These are phyloP conservation scores for Aegotheles bennettii DNA, from an alignment of 2,113 vertebrate species.

Conservation along the genomic window DNA sequence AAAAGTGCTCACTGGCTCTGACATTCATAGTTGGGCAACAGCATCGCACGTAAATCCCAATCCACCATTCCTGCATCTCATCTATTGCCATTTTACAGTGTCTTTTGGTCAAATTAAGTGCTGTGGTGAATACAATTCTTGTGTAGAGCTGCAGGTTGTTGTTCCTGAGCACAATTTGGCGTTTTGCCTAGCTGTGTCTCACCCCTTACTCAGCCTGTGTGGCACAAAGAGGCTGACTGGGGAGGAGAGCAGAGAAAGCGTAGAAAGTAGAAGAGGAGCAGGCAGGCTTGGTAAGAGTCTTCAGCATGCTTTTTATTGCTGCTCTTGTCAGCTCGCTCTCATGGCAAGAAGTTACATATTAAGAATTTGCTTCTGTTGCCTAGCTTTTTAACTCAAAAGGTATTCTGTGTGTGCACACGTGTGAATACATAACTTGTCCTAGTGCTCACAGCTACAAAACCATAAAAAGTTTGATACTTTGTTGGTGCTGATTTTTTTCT, in stretches of 20 bases:
- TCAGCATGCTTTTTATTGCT: background rate
- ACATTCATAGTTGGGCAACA: background rate
- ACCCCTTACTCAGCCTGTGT: background rate
- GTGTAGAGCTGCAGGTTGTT: background rate
- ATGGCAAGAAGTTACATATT: fast-evolving
- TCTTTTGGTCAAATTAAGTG: background rate
- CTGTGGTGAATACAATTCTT: background rate
- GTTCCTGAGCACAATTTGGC: background rate
- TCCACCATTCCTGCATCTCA: background rate
- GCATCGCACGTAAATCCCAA: background rate
- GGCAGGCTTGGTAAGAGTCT: background rate
- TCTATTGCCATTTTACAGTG: background rate
- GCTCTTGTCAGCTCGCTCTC: background rate
- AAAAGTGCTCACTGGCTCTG: background rate
- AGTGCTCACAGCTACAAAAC: background rate
- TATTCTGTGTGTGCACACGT: background rate
- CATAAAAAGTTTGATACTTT: background rate
- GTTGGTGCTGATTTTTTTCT: background rate
- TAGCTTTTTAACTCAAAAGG: background rate
- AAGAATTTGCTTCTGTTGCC: background rate
- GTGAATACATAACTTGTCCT: background rate
- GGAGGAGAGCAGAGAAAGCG: background rate
- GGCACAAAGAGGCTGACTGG: background rate
- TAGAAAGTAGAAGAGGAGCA: background rate
- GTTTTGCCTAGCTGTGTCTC: background rate